Base-by-base conservation (phyloP, 2,113 vertebrate genomes). In the Bos javanicus region DNA sequence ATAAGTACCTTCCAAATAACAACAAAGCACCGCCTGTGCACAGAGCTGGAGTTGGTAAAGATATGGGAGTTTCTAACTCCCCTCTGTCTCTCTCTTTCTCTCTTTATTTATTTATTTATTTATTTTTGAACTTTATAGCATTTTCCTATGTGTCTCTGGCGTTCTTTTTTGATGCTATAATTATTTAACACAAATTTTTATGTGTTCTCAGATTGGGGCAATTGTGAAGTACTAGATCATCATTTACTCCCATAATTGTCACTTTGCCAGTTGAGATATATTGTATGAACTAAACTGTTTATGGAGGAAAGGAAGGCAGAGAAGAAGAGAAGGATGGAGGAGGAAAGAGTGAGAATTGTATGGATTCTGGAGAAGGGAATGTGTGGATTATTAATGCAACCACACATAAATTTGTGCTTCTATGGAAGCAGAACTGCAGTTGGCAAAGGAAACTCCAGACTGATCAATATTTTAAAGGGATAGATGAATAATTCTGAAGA, bases 401-500 rank as follows among this genome's bases (percentile, higher is more conserved):
- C 54, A 6, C 33, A 28, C 28, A 36, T 52, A 54, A 86, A 95
- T 50, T 13, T 10, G 2, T 52, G 43, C 17, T 50, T 96, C 71
- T 80, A n/a, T 39, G 91, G 88, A 94, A 97, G 92, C 56, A 93
- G 81, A 93, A 54, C 43, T 81, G 21, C 48, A 74, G 36, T 57
- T 91, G 94, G 86, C 84, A 81, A 80, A 96, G 56, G 67, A 56
- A 89, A 96, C 21, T 83, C 76, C 62, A 92, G 76, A 82, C 26
- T 74, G 86, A 97, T 98, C 97, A 98, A 96, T 98, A 95, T 98
- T 98, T 98, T 96, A 95, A 97, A 90, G 57, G 67, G 62, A 59
- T 56, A 62, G 71, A 94, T 98, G 95, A 97, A 97, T 97, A 98
- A 98, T 98, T 96, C 33, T 83, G 78, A 93, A 78, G 91, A 95